These are phyloP conservation scores for Cuculus canorus DNA, from an alignment of 2,797 vertebrate genomes.

Conservation along the genomic window DNA sequence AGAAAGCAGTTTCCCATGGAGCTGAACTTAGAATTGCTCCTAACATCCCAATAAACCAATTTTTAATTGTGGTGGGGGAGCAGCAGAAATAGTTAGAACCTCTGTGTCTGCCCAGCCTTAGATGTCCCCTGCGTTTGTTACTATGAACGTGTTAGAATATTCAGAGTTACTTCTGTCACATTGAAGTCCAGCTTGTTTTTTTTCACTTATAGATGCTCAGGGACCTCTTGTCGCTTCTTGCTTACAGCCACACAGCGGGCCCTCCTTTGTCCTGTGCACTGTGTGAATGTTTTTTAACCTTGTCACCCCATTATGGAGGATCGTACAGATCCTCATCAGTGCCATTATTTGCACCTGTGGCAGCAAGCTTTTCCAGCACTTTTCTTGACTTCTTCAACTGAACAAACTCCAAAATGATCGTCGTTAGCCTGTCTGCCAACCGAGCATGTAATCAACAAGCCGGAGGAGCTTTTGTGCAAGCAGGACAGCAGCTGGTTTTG, in stretches of 20 bases:
- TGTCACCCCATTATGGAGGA: background rate
- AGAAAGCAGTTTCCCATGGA: background rate
- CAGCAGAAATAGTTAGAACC: background rate
- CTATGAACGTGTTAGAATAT: background rate
- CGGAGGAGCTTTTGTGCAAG: slow-evolving; percentile 51
- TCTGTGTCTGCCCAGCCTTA: background rate
- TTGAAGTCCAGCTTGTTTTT: slow-evolving; percentile 12
- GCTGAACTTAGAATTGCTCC: background rate
- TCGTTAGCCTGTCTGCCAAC: slow-evolving; percentile 5
- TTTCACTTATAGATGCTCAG: background rate
- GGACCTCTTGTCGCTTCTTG: background rate
- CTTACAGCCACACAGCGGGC: background rate
- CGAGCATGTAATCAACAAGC: slow-evolving; percentile 28
- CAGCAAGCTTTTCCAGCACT: slow-evolving; percentile 34
- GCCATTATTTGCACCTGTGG: slow-evolving; percentile 39
- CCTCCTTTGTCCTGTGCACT: background rate
- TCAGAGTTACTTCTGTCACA: background rate
- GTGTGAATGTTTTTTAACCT: slow-evolving; percentile 6
- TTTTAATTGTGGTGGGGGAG: background rate
- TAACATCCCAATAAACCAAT: background rate
- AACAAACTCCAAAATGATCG: background rate
- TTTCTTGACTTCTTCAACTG: slow-evolving; percentile 20
- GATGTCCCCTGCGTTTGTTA: background rate
- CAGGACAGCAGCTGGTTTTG: slow-evolving; percentile 56
- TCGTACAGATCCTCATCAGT: background rate